These are phyloP conservation scores for Prosapia bicincta DNA, from an alignment of 2,888 invertebrate genomes.

Conservation along the genomic window DNA sequence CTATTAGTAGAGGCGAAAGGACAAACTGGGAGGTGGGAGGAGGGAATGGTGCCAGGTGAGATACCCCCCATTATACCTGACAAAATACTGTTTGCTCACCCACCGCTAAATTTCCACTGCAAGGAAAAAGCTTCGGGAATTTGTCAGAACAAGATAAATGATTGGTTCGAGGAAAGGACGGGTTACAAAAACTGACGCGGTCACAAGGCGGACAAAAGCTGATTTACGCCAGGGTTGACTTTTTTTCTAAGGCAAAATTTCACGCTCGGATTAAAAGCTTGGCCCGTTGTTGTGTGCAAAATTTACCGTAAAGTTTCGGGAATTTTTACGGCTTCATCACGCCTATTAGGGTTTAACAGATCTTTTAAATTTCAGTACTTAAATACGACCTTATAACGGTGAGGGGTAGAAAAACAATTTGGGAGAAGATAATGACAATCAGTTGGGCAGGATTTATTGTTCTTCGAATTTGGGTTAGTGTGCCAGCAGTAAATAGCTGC, in stretches of 20 bases:
- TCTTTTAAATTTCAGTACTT: no score
- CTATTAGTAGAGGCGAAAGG: not conserved
- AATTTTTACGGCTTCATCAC: not conserved
- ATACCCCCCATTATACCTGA: not conserved
- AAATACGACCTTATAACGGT: no score
- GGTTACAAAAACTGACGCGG: constrained; percentile 2
- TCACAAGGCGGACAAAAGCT: not conserved
- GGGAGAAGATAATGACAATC: no score
- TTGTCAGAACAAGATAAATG: not conserved
- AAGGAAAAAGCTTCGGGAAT: not conserved
- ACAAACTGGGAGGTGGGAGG: not conserved
- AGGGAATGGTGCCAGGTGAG: not conserved
- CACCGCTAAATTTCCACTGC: not conserved
- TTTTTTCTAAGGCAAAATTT: not conserved
- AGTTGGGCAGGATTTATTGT: not conserved
- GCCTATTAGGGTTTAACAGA: not conserved
- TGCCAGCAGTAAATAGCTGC: no score
- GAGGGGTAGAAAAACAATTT: no score
- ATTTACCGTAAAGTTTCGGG: not conserved
- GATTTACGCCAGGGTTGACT: not conserved
- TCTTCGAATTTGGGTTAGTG: not conserved
- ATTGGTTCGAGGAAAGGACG: not conserved
- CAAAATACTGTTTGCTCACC: not conserved
- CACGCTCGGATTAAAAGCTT: not conserved
- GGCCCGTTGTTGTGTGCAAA: not conserved